Conservation (phyloP, 1,140 invertebrate species). For the Pogonus chalceus region DNA sequence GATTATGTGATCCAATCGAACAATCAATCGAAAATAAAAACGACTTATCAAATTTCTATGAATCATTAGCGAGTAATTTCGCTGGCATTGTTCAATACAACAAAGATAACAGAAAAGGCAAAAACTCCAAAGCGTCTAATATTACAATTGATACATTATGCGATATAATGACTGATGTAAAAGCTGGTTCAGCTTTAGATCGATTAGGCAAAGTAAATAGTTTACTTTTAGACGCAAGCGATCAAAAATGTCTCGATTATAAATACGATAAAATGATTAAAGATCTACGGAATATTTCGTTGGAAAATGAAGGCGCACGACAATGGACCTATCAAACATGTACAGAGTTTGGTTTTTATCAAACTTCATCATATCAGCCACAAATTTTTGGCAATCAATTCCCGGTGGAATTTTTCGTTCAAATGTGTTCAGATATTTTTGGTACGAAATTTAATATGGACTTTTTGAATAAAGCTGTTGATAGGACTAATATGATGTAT, state of each 20-base stretch:
- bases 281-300: slow-evolving; percentile 57
- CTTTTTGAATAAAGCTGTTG: slow-evolving; percentile 49
- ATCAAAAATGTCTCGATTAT: slow-evolving; percentile 75
- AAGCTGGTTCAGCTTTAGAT: slow-evolving; percentile 48
- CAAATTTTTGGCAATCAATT: slow-evolving; percentile 72
- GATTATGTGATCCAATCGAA: slow-evolving; percentile 67
- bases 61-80: slow-evolving; percentile 71
- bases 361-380: slow-evolving; percentile 65
- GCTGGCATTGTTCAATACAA: slow-evolving; percentile 89
- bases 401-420: slow-evolving; percentile 64
- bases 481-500: slow-evolving; percentile 69
- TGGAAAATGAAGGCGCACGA: slow-evolving; percentile 50
- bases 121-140: slow-evolving; percentile 47
- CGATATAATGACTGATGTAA: slow-evolving; percentile 58
- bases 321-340: slow-evolving; percentile 95
- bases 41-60: slow-evolving; percentile 73
- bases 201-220: slow-evolving; percentile 64
- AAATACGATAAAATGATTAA: slow-evolving; percentile 70
- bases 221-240: slow-evolving; percentile 53
- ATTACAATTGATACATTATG: slow-evolving; percentile 74
- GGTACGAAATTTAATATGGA: slow-evolving; percentile 47
- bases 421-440: slow-evolving; percentile 78
- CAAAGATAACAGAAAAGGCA: slow-evolving; percentile 74
- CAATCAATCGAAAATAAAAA: slow-evolving; percentile 46
- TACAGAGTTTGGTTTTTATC: slow-evolving; percentile 90